Evolutionary conservation across 1,140 invertebrate genomes (phyloP).

Genomic region (Drosophila ficusphila): DNA sequence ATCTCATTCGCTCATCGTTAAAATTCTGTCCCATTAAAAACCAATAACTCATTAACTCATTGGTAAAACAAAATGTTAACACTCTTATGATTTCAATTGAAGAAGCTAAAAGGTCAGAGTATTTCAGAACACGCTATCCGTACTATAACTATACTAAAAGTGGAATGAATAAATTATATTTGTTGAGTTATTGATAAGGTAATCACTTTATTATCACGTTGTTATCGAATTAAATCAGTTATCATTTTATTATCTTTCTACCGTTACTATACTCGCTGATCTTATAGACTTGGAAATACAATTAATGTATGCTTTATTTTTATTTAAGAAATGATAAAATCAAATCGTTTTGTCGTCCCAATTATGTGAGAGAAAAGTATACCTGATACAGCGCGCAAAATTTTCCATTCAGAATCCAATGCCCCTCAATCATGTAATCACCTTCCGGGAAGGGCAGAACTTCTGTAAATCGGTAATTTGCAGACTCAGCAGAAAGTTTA

Average conservation of each 20-base stretch:
- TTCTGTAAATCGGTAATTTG: neutral
- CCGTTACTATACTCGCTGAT: too few species aligned
- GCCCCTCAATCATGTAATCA: neutral
- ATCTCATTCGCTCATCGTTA: neutral
- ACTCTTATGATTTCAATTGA: constrained; percentile 30
- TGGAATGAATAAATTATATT: too few species aligned
- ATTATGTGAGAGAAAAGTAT: neutral
- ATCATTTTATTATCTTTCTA: neutral
- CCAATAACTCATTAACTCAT: too few species aligned
- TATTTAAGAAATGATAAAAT: too few species aligned
- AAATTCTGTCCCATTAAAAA: neutral
- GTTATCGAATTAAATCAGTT: neutral
- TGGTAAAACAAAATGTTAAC: too few species aligned
- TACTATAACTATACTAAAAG: too few species aligned
- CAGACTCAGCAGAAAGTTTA: neutral
- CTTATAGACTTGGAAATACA: too few species aligned
- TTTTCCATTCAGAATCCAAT: neutral
- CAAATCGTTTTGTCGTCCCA: too few species aligned
- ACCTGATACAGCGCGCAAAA: neutral
- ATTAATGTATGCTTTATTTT: too few species aligned
- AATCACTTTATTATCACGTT: neutral
- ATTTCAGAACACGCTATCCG: too few species aligned
- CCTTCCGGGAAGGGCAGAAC: constrained; percentile 3
- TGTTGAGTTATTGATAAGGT: too few species aligned
- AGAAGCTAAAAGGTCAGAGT: neutral